Base-by-base conservation (phyloP, 1,140 invertebrate genomes). In the Leguminivora glycinivorella region DNA sequence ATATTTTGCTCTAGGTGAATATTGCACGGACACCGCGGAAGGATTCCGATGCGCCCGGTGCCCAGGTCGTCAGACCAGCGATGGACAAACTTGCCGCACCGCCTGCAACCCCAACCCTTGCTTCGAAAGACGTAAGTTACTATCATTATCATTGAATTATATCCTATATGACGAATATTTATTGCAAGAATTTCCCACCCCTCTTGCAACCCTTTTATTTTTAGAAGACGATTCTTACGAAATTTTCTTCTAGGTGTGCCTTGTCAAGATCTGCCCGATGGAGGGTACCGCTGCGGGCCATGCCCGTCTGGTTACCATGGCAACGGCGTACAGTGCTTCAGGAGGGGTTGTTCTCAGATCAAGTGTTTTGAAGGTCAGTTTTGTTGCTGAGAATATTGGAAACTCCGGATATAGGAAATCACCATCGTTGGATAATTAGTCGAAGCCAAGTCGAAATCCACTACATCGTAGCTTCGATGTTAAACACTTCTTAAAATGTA, bases 11-110 rank as follows among this genome's bases (percentile, higher is more conserved):
- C n/a, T 17, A 92, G 95, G 93, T 17, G 96, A 96, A n/a, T 88
- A 88, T 29, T 98, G 97, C 86, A 93, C 93, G 68, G 96, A 98
- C 82, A 95, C 94, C 4, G 92, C 93, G 2, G 93, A 94, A 77
- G 96, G 96, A 25, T 95, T 94, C 81, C 94, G 94, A 72, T 98
- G 97, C 90, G 96, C 96, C 17, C 87, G 94, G 0, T 99, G 98
- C 92, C 98, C 98, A 0, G 75, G 91, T 4, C 96, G 97, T 34
- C 96, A 95, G 87, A 93, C 94, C 25, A 98, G 98, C 60, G 95
- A 99, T 84, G 98, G 98, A 0, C 92, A 94, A 78, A 93, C 93
- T 10, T 98, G 97, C 85, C 92, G 93, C 47, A 93, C 94, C 47
- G 92, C 94, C 7, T 98, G 97, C 85, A 93, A 94, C 26, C 89